Conservation (phyloP, 2,888 invertebrate species). For the Andrena bicolor region DNA sequence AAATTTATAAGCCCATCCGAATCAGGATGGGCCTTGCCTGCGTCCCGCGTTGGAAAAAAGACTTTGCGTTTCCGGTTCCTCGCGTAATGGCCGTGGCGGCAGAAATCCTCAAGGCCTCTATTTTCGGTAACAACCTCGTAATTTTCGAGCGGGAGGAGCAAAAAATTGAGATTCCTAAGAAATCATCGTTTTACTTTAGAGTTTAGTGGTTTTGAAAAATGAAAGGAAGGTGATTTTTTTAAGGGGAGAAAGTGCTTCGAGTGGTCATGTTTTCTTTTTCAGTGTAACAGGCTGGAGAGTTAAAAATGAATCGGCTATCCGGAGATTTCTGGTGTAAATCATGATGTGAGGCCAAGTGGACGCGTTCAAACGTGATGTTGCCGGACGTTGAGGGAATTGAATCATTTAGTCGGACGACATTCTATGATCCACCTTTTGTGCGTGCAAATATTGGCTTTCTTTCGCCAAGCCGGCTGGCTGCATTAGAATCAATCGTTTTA, state of each 20-base stretch:
- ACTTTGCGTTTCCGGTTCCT: conserved; percentile 13
- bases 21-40: conserved; percentile 43
- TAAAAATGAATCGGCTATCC: not conserved
- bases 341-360: conserved; percentile 5
- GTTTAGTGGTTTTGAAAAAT: not conserved
- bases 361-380: conserved; percentile 64
- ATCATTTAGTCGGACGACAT: conserved; percentile 84
- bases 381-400: conserved; percentile 84
- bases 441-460: conserved; percentile 83
- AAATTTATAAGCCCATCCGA: conserved; percentile 63
- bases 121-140: conserved; percentile 8
- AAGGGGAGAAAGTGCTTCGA: not conserved
- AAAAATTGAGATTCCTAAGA: not conserved
- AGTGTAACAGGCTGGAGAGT: too few relatives aligned
- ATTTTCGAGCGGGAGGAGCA: not conserved
- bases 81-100: conserved; percentile 40
- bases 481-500: conserved; percentile 79
- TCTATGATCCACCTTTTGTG: conserved; percentile 84
- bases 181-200: not conserved
- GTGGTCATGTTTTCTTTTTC: too few relatives aligned
- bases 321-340: not conserved
- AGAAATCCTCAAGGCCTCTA: conserved; percentile 36
- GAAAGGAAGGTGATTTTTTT: not conserved
- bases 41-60: not conserved
- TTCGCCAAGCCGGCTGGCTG: conserved; percentile 76